Conservation (phyloP, 35 echinoderm and acorn worm species). For the Patiria miniata region DNA sequence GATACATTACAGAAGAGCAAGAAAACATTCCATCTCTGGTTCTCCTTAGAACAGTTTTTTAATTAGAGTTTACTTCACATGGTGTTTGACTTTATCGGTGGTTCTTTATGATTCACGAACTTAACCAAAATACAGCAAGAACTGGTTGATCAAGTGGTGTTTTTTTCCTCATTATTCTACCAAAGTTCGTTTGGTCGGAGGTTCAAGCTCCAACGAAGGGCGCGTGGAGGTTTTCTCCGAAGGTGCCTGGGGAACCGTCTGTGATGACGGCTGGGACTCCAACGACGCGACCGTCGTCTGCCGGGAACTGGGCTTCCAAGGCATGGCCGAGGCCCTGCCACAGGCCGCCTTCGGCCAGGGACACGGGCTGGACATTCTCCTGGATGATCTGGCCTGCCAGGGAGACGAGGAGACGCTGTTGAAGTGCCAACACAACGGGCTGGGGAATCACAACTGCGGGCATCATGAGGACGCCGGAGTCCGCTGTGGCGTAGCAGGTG, state of each 20-base stretch:
- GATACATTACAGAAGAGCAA: too few relatives aligned
- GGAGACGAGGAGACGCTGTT: constrained; percentile 23
- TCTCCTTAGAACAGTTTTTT: too few relatives aligned
- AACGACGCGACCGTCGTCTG: constrained; percentile 24
- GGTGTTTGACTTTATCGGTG: too few relatives aligned
- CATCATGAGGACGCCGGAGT: constrained; percentile 59
- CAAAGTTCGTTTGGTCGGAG: constrained; percentile 43
- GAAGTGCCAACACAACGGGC: constrained; percentile 39
- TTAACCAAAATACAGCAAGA: too few relatives aligned
- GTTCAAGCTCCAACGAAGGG: constrained; percentile 23
- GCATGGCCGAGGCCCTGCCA: background rate
- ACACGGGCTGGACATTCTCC: constrained; percentile 28
- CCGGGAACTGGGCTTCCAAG: constrained; percentile 36
- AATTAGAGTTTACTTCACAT: too few relatives aligned
- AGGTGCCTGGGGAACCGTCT: constrained; percentile 43
- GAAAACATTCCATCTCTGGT: too few relatives aligned
- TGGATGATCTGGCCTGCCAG: constrained; percentile 55
- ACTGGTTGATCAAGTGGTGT: background rate
- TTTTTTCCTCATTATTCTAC: background rate
- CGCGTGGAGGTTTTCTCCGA: constrained; percentile 19
- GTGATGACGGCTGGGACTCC: constrained; percentile 26
- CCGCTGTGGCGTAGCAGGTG: constrained; percentile 22
- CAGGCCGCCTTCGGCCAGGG: constrained; percentile 55
- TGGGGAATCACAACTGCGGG: constrained; percentile 61
- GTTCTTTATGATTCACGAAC: too few relatives aligned